Conservation (phyloP, 2,797 vertebrate genomes). For the Cyclura pinguis region DNA sequence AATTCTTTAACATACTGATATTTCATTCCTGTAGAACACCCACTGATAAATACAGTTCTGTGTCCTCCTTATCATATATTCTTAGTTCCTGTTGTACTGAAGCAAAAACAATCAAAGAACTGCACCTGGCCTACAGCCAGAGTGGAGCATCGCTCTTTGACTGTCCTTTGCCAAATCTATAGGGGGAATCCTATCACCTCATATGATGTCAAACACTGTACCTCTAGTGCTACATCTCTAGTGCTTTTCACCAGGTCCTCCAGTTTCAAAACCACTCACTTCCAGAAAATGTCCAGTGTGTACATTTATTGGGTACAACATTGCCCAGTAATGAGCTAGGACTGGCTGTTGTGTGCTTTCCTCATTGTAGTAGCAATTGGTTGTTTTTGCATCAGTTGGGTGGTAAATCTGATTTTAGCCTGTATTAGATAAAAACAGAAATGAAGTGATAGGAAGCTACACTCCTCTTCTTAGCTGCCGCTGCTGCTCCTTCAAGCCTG, state of each 20-base stretch:
- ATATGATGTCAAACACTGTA: neutral
- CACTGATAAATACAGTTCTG: neutral
- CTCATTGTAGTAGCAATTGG: no score
- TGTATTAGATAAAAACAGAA: no score
- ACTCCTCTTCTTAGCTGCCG: no score
- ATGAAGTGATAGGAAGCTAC: no score
- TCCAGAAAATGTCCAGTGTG: neutral
- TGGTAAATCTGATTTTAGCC: no score
- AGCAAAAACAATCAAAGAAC: neutral
- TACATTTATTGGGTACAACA: neutral
- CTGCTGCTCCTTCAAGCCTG: no score
- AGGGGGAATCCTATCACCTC: neutral
- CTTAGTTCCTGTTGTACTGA: neutral
- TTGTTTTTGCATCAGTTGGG: no score
- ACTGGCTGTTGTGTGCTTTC: neutral
- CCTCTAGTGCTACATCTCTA: neutral
- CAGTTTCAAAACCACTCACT: neutral
- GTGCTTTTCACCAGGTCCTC: neutral
- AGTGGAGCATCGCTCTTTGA: neutral
- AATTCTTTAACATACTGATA: neutral
- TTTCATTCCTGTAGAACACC: neutral
- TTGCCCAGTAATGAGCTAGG: neutral
- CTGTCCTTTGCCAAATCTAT: neutral
- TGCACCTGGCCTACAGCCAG: neutral
- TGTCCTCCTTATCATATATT: neutral